Base-by-base conservation (phyloP, 2,888 invertebrate species). In the Philaethria dido region DNA sequence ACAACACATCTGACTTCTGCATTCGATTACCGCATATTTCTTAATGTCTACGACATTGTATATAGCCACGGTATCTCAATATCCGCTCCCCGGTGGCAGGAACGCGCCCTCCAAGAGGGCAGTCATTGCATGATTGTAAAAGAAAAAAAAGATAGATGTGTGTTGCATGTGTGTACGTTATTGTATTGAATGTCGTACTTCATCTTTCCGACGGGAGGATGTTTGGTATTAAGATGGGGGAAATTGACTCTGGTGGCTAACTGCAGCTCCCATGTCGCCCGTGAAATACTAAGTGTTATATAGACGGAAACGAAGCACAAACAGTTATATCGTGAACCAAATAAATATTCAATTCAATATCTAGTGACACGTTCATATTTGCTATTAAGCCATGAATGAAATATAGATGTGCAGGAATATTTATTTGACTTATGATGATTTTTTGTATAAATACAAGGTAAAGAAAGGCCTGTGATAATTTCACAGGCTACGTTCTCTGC, bases 131-230 rank as follows among this genome's bases (percentile, higher is more conserved):
- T 92, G 92, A 88, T 86, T 91, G 91, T 92, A 82, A 63, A 68
- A 62, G 63, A 83, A 84, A 79, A 82, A 80, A 66, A 81, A 77
- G 83, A 84, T 90, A 91, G 89, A 87, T 88, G 89, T 91, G 92
- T 92, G 92, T 92, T 91, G 91, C 90, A 91, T 92, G 91, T 91
- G 91, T 92, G 89, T 92, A 82, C 81, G 86, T 88, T 81, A 83
- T 82, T 79, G 81, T 86, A 79, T 85, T 91, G 84, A 79, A 87
- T 91, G 91, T 92, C 92, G 92, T 92, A 89, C 88, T 86, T 89
- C 89, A 89, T 91, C 89, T 89, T 86, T 84, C 77, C 77, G 84
- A 86, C 83, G 85, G 80, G 81, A 83, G 83, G 90, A 89, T 89
- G 88, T 88, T 89, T 89, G 85, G 84, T 79, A 77, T 87, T 90